Conservation (phyloP, 2,888 invertebrate species). For the Drosophila tripunctata region DNA sequence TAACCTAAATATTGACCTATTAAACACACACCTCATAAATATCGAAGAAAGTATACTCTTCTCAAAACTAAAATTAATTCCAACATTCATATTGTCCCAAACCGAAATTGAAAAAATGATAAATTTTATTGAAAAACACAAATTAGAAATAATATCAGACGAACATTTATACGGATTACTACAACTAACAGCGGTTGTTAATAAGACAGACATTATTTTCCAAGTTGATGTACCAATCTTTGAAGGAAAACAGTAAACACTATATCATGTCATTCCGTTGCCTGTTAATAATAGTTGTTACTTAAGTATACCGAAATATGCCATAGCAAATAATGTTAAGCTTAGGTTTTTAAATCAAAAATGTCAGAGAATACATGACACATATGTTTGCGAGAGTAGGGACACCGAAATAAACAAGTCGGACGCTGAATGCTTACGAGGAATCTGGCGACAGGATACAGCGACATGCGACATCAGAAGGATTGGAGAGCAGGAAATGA, state of each 20-base stretch:
- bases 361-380: not conserved
- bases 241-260: not conserved
- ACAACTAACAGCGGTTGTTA: not conserved
- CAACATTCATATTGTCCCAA: not conserved
- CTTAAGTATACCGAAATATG: not conserved
- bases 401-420: not conserved
- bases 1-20: not conserved
- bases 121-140: not conserved
- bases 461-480: not conserved
- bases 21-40: not conserved
- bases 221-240: not conserved
- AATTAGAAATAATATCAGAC: not conserved
- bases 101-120: not conserved
- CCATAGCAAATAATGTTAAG: not conserved
- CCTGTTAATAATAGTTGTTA: not conserved
- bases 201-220: not conserved
- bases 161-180: not conserved
- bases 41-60: not conserved
- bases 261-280: not conserved
- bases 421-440: not conserved
- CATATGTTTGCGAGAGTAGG: not conserved
- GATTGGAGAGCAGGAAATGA: not conserved
- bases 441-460: not conserved
- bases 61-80: not conserved
- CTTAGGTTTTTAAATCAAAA: not conserved